These are phyloP conservation scores for Apoda limacodes DNA, from an alignment of 2,888 invertebrate genomes.

Conservation along the genomic window DNA sequence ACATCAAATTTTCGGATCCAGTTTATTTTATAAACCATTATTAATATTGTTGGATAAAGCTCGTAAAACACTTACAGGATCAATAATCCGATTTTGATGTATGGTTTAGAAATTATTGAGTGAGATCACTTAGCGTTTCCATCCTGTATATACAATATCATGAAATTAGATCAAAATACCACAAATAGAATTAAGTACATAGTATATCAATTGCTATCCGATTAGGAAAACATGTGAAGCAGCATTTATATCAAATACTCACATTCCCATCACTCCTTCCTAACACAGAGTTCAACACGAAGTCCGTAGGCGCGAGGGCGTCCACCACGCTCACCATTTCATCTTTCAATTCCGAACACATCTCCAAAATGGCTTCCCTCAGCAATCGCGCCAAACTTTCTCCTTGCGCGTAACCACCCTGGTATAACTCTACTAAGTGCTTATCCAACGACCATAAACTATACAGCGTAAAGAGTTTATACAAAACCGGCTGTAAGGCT, in stretches of 20 bases:
- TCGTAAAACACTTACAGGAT: no score
- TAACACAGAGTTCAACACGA: constrained; percentile 87
- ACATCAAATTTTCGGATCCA: no score
- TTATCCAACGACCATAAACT: constrained; percentile 71
- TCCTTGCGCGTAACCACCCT: constrained; percentile 71
- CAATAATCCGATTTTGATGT: no score
- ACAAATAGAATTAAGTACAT: no score
- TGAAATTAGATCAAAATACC: no score
- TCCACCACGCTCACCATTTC: constrained; percentile 85
- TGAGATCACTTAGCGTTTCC: no score
- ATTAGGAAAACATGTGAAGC: no score
- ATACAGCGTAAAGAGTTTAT: constrained; percentile 46
- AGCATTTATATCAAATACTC: constrained; percentile 21
- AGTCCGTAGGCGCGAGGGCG: constrained; percentile 90
- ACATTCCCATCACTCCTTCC: constrained; percentile 89
- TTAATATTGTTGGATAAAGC: no score
- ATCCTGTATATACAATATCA: no score
- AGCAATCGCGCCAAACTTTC: constrained; percentile 70
- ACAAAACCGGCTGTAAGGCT: constrained; percentile 57
- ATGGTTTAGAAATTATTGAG: no score
- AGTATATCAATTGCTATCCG: no score
- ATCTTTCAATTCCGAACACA: constrained; percentile 78
- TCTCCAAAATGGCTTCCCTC: constrained; percentile 73
- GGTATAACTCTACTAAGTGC: constrained; percentile 79
- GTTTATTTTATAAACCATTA: no score